These are phyloP conservation scores for Perizoma affinitatum DNA, from an alignment of 2,888 invertebrate genomes.

Conservation along the genomic window DNA sequence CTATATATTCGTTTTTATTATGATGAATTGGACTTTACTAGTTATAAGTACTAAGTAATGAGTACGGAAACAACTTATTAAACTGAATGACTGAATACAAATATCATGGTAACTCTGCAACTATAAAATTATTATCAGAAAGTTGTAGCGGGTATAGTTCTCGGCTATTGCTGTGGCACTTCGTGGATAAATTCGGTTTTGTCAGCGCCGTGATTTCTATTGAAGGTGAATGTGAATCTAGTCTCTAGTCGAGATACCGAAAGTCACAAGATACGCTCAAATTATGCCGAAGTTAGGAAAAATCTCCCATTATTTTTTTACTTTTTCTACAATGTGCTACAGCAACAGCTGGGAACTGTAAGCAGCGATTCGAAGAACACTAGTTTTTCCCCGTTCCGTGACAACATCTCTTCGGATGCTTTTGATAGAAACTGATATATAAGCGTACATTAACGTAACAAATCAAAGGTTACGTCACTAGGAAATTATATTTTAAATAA, in stretches of 20 bases:
- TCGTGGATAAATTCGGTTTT: background rate
- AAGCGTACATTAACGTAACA: conserved; percentile 40
- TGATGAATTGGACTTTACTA: conserved; percentile 9
- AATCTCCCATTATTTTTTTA: no score
- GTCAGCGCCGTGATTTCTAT: no score
- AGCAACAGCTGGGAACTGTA: background rate
- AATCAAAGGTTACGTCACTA: conserved; percentile 48
- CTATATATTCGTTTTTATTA: conserved; percentile 17
- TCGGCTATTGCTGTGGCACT: background rate
- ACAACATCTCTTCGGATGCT: conserved; percentile 48
- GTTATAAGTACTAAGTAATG: background rate
- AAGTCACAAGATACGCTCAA: no score
- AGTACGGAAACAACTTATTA: conserved; percentile 16
- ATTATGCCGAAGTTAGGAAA: no score
- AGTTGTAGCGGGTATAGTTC: conserved; percentile 2
- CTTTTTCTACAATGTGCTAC: no score
- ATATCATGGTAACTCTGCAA: conserved; percentile 3
- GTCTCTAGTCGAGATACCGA: no score
- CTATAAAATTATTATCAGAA: conserved; percentile 2
- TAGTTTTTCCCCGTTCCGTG: conserved; percentile 54
- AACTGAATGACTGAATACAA: conserved; percentile 3
- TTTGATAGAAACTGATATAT: conserved; percentile 52
- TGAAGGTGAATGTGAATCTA: no score
- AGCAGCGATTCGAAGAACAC: background rate
- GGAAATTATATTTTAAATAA: conserved; percentile 45